Percentiles rank a stretch among this genome's conserved stretches.
These are phyloP conservation scores for Aphelenchoides fujianensis DNA, from an alignment of 1,140 invertebrate genomes.

Conservation along the genomic window DNA sequence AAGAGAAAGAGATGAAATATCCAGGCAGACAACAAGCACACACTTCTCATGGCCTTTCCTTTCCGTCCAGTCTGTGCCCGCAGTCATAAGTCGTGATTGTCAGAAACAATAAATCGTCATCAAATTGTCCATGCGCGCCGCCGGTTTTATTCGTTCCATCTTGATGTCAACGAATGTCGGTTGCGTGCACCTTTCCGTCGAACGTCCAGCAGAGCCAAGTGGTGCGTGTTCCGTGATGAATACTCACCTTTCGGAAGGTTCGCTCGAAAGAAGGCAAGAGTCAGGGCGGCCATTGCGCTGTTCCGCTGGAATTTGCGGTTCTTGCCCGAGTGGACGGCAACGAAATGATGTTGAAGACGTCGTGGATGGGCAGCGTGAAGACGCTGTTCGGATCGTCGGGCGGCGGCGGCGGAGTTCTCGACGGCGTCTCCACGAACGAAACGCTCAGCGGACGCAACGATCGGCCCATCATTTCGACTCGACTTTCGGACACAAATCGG, in stretches of 20 bases:
- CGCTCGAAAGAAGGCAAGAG: background rate
- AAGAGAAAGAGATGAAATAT: too few species aligned
- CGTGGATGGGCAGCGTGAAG: conserved; percentile 2
- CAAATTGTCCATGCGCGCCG: too few species aligned
- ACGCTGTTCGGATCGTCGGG: background rate
- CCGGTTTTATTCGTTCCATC: background rate
- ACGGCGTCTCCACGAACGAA: background rate
- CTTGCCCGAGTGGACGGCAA: conserved; percentile 4
- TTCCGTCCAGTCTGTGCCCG: too few species aligned
- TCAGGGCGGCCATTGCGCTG: background rate
- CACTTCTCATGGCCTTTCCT: too few species aligned
- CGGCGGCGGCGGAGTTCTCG: background rate
- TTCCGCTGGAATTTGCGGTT: conserved; percentile 3
- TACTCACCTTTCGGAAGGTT: conserved; percentile 6
- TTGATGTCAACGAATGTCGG: background rate
- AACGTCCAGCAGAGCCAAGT: too few species aligned
- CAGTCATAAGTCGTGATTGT: too few species aligned
- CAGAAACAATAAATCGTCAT: too few species aligned
- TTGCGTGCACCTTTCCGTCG: background rate
- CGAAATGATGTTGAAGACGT: background rate
- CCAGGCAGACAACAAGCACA: too few species aligned
- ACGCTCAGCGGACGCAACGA: background rate
- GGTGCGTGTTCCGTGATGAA: background rate
- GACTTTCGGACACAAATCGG: too few species aligned
- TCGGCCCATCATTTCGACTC: background rate